Evolutionary conservation across 2,888 invertebrate species (phyloP), one percentile per base, ranked within the genome.

Genomic region (Salticus scenicus): DNA sequence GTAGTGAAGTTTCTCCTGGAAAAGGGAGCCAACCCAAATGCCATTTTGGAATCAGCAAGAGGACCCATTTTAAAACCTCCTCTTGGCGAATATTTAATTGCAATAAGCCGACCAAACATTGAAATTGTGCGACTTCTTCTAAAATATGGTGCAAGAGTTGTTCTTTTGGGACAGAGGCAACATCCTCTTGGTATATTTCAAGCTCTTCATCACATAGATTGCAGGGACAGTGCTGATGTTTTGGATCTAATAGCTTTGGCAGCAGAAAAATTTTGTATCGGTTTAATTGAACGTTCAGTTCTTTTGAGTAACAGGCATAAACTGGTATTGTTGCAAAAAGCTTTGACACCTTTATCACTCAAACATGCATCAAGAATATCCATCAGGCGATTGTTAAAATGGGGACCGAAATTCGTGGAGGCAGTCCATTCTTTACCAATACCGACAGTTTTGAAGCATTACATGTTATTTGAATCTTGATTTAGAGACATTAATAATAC

Each of bases 161-260:
- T 90, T 47, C 63, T 96, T 93, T 95, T 95, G 91, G 95, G 95
- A 12, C 96, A 96, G 89, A 95, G 95, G 90, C 93, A 96, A 81
- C 95, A 96, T 90, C 96, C 96, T 0, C 95, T 95, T 90, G 96
- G 96, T 42, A 94, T 96, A 76, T 92, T 97, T 2, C 96, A 96
- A 90, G 95, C 94, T 30, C 93, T 96, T 14, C 94, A 95, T 89
- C 94, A 95, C 90, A 91, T 93, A 17, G 91, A 92, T 1, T 90
- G 91, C 33, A 91, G 92, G 78, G 92, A 92, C 0, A 90, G 91
- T 14, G 77, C 88, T 89, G 76, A 87, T 88, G 93, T 95, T 90
- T 93, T 94, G 88, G 83, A 89, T 64, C 92, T 94, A 57, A 92
- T 96, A 78, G 91, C 95, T 70, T 94, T 95, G 89, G 94, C 95